These are phyloP conservation scores for Spinibarbus caldwelli DNA, from an alignment of 2,797 vertebrate species.

Conservation along the genomic window DNA sequence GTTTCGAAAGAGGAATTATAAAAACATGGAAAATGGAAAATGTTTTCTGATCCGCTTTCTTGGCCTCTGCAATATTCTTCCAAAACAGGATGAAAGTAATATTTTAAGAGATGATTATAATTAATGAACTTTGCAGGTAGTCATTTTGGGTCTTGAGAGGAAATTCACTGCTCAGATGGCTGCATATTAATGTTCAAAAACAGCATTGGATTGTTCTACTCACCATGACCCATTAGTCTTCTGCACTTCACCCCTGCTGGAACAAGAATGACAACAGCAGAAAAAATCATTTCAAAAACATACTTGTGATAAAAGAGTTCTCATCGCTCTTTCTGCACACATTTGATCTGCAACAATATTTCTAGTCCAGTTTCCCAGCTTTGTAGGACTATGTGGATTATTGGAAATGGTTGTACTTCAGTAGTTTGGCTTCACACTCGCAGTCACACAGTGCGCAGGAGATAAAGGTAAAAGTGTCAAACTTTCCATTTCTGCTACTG, in stretches of 20 bases:
- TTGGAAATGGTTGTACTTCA: not conserved
- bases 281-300: constrained; percentile 28
- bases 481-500: not conserved
- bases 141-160: constrained; percentile 35
- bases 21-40: constrained; percentile 56
- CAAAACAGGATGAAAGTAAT: constrained; percentile 43
- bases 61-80: constrained; percentile 37
- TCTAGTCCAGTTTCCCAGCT: not conserved
- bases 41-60: too few species aligned
- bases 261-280: constrained; percentile 27
- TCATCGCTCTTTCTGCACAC: constrained; percentile 14
- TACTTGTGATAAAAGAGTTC: constrained; percentile 22
- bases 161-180: constrained; percentile 9
- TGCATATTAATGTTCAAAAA: constrained; percentile 28
- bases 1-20: constrained; percentile 47
- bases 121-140: constrained; percentile 42
- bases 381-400: not conserved
- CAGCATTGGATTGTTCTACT: not conserved
- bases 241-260: not conserved
- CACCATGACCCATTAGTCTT: constrained; percentile 22
- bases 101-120: constrained; percentile 29
- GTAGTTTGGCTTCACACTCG: not conserved
- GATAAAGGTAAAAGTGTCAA: not conserved
- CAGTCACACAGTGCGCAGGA: not conserved
- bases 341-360: not conserved